Conservation (phyloP, 2,888 invertebrate genomes). For the Scaeva pyrastri region DNA sequence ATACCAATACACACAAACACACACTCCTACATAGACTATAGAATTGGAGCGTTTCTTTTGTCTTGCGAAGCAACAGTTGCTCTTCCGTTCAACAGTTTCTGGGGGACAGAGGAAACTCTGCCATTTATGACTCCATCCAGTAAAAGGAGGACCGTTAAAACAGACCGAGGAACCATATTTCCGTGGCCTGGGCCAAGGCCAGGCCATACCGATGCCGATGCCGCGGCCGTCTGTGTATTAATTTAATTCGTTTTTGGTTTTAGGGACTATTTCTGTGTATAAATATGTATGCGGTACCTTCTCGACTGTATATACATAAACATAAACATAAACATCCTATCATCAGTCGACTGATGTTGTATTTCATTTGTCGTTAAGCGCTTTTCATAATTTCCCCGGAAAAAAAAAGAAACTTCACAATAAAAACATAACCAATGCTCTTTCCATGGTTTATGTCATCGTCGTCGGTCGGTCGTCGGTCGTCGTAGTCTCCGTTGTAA, state of each 20-base stretch:
- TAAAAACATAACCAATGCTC: conserved; percentile 51
- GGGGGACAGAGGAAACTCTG: conserved; percentile 24
- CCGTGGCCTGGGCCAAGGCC: conserved; percentile 45
- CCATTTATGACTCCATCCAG: conserved; percentile 59
- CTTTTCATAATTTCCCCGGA: conserved; percentile 66
- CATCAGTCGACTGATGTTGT: conserved; percentile 32
- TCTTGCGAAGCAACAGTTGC: conserved; percentile 62
- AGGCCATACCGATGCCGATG: too few relatives aligned
- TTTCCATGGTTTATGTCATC: conserved; percentile 28
- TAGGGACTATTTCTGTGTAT: neutral
- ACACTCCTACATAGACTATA: neutral
- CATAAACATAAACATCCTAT: too few relatives aligned
- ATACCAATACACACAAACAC: too few relatives aligned
- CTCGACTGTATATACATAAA: neutral
- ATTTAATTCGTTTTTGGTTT: conserved; percentile 2
- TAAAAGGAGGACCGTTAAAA: conserved; percentile 61
- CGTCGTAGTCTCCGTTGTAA: neutral
- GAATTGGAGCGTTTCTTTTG: conserved; percentile 7
- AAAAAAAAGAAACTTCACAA: conserved; percentile 50
- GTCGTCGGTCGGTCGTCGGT: too few relatives aligned
- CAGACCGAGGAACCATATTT: conserved; percentile 57
- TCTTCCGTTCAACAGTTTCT: conserved; percentile 35
- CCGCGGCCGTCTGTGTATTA: conserved; percentile 10
- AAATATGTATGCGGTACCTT: neutral
- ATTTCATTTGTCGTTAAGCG: conserved; percentile 66